Percentiles rank a stretch among this genome's conserved stretches.
Conservation (phyloP, 92 coral and sea anemone species). For the Scolanthus callimorphus region DNA sequence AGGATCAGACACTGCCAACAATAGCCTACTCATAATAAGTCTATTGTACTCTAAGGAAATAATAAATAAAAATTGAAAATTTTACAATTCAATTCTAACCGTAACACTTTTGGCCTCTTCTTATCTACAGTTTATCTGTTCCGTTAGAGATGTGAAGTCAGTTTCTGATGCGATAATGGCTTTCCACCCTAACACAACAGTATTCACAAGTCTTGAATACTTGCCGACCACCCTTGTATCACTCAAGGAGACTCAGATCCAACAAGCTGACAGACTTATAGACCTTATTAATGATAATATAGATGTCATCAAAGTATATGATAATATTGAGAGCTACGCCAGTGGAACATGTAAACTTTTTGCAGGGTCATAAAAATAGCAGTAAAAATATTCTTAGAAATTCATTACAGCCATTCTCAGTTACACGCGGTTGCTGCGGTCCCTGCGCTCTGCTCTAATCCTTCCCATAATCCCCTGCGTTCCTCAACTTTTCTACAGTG, state of each 20-base stretch:
- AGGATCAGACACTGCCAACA: too few relatives aligned
- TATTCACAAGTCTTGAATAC: constrained; percentile 81
- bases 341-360: constrained; percentile 83
- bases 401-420: too few relatives aligned
- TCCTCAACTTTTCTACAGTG: too few relatives aligned
- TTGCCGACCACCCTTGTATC: constrained; percentile 68
- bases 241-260: constrained; percentile 54
- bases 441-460: too few relatives aligned
- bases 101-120: too few relatives aligned
- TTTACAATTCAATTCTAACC: too few relatives aligned
- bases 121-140: constrained; percentile 84
- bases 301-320: constrained; percentile 87
- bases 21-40: too few relatives aligned
- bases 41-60: too few relatives aligned
- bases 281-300: constrained; percentile 68
- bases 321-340: constrained; percentile 76
- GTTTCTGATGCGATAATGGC: constrained; percentile 68
- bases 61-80: too few relatives aligned
- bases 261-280: constrained; percentile 80
- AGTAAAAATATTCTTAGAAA: too few relatives aligned
- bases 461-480: too few relatives aligned
- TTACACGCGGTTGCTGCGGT: too few relatives aligned
- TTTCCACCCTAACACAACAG: constrained; percentile 31
- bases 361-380: constrained; percentile 10
- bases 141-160: constrained; percentile 61